Percentiles rank a stretch among this genome's conserved stretches.
Conservation (phyloP, 2,797 vertebrate genomes). For the Buphagus erythrorhynchus region DNA sequence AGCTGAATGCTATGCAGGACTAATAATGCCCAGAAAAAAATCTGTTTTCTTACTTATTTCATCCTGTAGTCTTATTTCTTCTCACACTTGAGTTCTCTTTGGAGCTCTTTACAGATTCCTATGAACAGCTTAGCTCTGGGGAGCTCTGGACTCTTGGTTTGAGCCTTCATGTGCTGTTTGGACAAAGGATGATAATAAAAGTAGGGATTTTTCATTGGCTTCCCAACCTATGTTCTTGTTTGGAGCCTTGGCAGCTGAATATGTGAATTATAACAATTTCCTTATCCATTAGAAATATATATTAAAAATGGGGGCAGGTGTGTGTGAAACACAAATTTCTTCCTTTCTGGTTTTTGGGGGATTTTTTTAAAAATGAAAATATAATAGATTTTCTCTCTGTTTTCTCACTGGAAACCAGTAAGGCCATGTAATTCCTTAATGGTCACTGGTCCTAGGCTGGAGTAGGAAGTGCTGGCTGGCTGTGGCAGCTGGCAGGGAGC, state of each 20-base stretch:
- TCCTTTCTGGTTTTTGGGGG: neutral
- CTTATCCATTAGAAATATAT: neutral
- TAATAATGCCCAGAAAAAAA: neutral
- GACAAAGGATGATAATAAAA: neutral
- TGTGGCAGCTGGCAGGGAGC: constrained; percentile 2
- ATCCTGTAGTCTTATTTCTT: neutral
- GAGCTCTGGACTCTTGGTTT: neutral
- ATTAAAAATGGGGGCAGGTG: neutral
- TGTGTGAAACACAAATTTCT: neutral
- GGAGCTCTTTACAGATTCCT: neutral
- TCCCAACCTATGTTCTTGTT: neutral
- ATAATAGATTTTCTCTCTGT: neutral
- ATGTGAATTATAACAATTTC: neutral
- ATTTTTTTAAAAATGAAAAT: neutral
- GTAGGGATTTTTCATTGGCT: neutral
- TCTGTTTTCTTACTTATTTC: neutral
- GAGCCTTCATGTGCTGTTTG: neutral
- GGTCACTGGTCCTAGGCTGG: neutral
- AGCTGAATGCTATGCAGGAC: neutral
- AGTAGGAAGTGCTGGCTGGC: neutral
- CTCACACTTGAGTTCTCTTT: neutral
- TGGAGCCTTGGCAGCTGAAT: neutral
- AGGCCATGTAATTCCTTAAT: neutral
- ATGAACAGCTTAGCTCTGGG: neutral
- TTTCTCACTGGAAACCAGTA: neutral